Evolutionary conservation across 2,797 vertebrate genomes (phyloP).

Genomic region (Falco naumanni): DNA sequence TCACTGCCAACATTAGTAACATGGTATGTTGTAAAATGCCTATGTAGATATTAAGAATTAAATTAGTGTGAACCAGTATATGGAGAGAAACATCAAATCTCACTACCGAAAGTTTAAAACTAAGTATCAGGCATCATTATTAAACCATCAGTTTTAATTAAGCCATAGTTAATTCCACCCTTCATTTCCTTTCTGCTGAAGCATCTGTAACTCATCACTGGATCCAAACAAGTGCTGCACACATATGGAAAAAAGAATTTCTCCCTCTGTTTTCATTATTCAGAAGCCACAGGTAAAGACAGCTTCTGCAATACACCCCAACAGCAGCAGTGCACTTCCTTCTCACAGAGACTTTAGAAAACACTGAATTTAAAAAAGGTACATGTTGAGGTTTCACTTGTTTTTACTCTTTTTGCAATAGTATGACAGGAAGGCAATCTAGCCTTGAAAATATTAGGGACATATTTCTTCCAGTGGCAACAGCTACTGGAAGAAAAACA

Average conservation of each 20-base stretch:
- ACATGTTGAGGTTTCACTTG: not conserved
- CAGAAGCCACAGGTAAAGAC: not conserved
- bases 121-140: not conserved
- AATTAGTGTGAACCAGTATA: not conserved
- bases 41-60: not conserved
- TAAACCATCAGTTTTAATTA: not conserved
- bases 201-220: not conserved
- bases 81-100: not conserved
- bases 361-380: not conserved
- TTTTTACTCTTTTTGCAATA: not conserved
- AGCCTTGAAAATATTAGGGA: not conserved
- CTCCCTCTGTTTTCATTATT: not conserved
- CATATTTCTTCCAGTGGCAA: not conserved
- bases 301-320: not conserved
- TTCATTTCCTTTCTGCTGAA: not conserved
- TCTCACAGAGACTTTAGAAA: not conserved
- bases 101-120: not conserved
- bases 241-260: not conserved
- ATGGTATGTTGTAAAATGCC: not conserved
- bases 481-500: not conserved
- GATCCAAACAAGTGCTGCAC: not conserved
- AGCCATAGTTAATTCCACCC: not conserved
- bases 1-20: not conserved
- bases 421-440: not conserved
- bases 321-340: not conserved